A percentile compares a stretch with the other conserved stretches of the same genome.
Conservation (phyloP, 2,888 invertebrate species). For the Hirudinaria manillensis region DNA sequence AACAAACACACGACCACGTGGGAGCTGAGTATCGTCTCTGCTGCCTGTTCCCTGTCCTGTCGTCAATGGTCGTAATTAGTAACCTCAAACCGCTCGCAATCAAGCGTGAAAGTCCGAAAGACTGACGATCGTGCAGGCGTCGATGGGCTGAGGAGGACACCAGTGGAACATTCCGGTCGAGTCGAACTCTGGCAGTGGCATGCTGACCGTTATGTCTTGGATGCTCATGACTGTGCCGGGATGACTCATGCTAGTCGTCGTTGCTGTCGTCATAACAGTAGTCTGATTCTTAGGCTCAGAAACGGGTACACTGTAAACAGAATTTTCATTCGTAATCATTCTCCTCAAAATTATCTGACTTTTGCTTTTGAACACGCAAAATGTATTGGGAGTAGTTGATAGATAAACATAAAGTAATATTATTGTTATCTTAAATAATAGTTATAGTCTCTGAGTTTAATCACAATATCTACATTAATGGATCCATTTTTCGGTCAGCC, state of each 20-base stretch:
- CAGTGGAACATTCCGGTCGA: conserved; percentile 99
- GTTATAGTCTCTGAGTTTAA: too few species aligned
- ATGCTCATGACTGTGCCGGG: conserved; percentile 9
- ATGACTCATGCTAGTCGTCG: conserved; percentile 24
- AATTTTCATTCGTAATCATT: too few species aligned
- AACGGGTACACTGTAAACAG: neutral
- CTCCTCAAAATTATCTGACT: too few species aligned
- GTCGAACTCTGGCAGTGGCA: conserved; percentile 62
- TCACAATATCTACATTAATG: too few species aligned
- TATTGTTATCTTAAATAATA: too few species aligned
- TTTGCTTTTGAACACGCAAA: too few species aligned
- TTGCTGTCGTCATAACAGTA: conserved; percentile 25
- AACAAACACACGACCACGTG: conserved; percentile 90
- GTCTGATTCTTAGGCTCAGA: neutral
- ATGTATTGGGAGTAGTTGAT: too few species aligned
- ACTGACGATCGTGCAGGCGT: conserved; percentile 88
- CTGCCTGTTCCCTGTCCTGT: conserved; percentile 95
- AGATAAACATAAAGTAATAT: too few species aligned
- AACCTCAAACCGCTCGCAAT: neutral
- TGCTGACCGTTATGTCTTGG: neutral
- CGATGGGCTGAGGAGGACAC: conserved; percentile 93
- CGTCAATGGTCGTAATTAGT: neutral
- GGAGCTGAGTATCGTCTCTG: conserved; percentile 63
- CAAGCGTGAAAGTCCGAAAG: neutral
- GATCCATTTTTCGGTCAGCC: too few species aligned